phyloP scores from a whole-genome alignment of 2,797 vertebrate genomes.

The Mormyrus hasselquistii region DNA sequence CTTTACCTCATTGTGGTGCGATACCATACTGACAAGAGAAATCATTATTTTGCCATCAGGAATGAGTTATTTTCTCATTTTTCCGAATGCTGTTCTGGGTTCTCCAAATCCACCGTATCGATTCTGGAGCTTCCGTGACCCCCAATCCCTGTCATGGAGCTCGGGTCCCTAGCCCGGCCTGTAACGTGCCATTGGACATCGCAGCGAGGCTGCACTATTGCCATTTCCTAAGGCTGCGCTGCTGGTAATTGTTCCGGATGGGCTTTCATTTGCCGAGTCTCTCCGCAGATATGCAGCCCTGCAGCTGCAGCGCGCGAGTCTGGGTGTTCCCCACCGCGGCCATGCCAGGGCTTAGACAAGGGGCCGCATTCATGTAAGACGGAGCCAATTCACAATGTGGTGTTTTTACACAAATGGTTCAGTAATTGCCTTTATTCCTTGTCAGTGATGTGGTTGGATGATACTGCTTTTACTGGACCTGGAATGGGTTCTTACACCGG shows the following conservation, averaged over 20 bases:
- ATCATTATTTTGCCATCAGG: neutral
- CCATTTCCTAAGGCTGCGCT: neutral
- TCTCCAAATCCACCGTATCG: neutral
- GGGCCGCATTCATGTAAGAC: neutral
- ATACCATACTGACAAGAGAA: neutral
- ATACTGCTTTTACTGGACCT: neutral
- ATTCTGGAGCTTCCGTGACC: neutral
- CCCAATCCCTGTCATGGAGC: neutral
- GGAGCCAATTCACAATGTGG: neutral
- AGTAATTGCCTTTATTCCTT: neutral
- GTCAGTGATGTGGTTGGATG: neutral
- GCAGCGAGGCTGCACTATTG: neutral
- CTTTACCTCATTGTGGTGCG: neutral
- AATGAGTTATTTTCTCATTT: neutral
- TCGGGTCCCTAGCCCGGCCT: neutral
- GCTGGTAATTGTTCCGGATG: neutral
- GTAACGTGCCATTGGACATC: neutral
- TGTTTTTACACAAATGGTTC: neutral
- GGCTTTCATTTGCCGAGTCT: neutral
- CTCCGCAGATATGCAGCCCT: neutral
- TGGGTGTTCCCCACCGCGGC: neutral
- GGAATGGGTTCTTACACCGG: neutral
- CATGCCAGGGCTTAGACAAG: slow-evolving; percentile 14
- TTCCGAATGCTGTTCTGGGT: neutral
- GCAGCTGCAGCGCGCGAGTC: neutral